Base-by-base conservation (phyloP, 2,113 vertebrate species). In the Rhinogobius similis region DNA sequence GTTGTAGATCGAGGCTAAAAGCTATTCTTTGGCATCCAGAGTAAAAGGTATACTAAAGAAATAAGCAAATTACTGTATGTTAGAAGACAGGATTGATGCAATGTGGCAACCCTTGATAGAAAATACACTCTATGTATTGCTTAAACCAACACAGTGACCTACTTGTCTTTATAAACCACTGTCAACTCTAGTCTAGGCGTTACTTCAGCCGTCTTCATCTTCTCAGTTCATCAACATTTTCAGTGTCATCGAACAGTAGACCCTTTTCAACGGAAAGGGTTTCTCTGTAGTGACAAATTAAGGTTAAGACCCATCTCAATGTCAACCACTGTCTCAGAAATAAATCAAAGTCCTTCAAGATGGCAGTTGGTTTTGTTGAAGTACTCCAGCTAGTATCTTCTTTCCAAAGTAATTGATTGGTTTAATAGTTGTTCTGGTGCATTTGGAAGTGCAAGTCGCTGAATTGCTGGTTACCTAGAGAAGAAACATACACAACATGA, bases 281-380 rank as follows among this genome's bases (percentile, higher is more conserved):
- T 39, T 74, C 73, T 63, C 65, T 72, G 62, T 55, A 46, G 77
- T 86, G 75, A 73, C 38, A 81, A 59, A 77, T 66, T 43, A 53
- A 83, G 59, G 36, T 63, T 23, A 36, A 63, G 38, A 24, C 50
- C 26, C 75, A 73, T 86, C 69, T 76, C 39, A 64, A 6, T 23
- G 21, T 44, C 11, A 24, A 50, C 38, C 27, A 24, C 27, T 52
- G 71, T 68, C 52, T 68, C 62, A 64, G 10, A 26, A 52, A 79
- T 82, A 72, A 76, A 67, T 73, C 23, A 21, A 64, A 78, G 59
- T 21, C n/a, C 56, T 65, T 14, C 6, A 52, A 44, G 50, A 1
- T 50, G 79, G 55, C 44, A 39, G 71, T 75, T 53, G 11, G 70
- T 76, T 26, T 10, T 56, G 48, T 39, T 72, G 32, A 11, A 9